Evolutionary conservation across 2,888 invertebrate species (phyloP).

Genomic region (Mylabris sibirica): DNA sequence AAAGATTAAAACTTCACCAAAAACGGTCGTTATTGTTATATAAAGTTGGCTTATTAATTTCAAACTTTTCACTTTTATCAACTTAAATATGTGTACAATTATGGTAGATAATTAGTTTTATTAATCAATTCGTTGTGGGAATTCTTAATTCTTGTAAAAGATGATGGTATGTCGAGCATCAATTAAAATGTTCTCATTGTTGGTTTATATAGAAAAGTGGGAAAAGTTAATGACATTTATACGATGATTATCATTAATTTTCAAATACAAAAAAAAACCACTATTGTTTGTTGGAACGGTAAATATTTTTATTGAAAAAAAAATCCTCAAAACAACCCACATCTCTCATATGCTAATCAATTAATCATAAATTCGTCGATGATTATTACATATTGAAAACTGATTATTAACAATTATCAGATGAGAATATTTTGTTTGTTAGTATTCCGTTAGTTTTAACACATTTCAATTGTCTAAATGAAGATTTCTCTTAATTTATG

Average conservation of each 20-base stretch:
- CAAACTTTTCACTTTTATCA: conserved; percentile 2
- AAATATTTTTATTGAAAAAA: background rate
- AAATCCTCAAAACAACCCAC: background rate
- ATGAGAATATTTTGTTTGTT: background rate
- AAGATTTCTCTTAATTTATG: background rate
- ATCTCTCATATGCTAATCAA: background rate
- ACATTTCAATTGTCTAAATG: background rate
- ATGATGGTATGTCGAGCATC: background rate
- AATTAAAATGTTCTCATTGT: background rate
- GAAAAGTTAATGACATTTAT: conserved; percentile 5
- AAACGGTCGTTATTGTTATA: background rate
- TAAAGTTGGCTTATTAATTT: background rate
- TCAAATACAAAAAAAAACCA: background rate
- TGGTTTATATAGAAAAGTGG: background rate
- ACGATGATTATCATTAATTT: background rate
- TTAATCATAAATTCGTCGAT: background rate
- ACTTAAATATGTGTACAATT: background rate
- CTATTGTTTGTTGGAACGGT: background rate
- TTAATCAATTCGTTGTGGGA: background rate
- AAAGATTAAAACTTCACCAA: background rate
- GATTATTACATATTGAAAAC: background rate
- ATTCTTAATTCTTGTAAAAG: background rate
- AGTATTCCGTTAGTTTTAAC: background rate
- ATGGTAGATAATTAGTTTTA: background rate
- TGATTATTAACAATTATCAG: background rate